Percentiles rank a stretch among this genome's conserved stretches.
These are phyloP conservation scores for Girardinichthys multiradiatus DNA, from an alignment of 2,113 vertebrate genomes.

Conservation along the genomic window DNA sequence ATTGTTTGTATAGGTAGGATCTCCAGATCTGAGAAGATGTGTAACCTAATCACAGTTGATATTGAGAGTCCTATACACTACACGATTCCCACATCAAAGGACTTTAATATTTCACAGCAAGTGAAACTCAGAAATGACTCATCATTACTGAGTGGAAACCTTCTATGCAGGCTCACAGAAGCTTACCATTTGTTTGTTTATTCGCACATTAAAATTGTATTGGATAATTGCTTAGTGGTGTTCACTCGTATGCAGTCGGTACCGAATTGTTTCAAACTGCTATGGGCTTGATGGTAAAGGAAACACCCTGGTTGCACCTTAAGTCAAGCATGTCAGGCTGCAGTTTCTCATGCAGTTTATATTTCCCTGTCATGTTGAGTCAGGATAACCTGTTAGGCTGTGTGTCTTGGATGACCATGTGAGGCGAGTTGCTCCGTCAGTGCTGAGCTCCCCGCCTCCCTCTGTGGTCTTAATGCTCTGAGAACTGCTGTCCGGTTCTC, in stretches of 20 bases:
- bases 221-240: neutral
- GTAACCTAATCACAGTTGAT: slow-evolving; percentile 47
- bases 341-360: slow-evolving; percentile 44
- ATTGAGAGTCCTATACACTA: slow-evolving; percentile 40
- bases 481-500: slow-evolving; percentile 72
- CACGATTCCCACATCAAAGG: slow-evolving; percentile 80
- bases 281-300: neutral
- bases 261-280: neutral
- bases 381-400: slow-evolving; percentile 55
- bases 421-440: slow-evolving; percentile 54
- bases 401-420: slow-evolving; percentile 59
- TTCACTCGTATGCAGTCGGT: neutral
- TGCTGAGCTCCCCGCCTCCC: slow-evolving; percentile 53
- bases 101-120: slow-evolving; percentile 46
- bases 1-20: slow-evolving; percentile 22
- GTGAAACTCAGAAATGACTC: slow-evolving; percentile 76
- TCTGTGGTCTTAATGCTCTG: slow-evolving; percentile 68
- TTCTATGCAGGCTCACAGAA: slow-evolving; percentile 37
- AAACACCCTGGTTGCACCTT: slow-evolving; percentile 1
- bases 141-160: slow-evolving; percentile 45
- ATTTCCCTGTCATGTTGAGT: slow-evolving; percentile 48
- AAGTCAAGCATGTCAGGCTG: neutral
- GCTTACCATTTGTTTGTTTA: slow-evolving; percentile 20
- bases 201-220: neutral
- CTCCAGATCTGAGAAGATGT: slow-evolving; percentile 20